Conservation (phyloP, 2,797 vertebrate species). For the Gallinago solitaria region DNA sequence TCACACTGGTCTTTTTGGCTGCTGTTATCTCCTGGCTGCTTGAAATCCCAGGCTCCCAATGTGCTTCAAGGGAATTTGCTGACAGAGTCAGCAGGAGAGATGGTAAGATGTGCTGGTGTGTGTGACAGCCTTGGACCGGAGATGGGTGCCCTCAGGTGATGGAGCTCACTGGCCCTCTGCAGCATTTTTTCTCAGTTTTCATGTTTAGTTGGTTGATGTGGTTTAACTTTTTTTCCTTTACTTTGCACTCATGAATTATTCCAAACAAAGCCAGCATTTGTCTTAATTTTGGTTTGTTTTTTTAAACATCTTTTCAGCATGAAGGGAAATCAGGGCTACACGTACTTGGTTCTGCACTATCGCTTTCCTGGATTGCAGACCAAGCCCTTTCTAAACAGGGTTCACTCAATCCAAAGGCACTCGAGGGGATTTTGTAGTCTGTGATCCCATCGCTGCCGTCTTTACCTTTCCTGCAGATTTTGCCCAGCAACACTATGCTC, state of each 20-base stretch:
- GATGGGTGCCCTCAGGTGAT: neutral
- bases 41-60: neutral
- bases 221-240: neutral
- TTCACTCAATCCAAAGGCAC: neutral
- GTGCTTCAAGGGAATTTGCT: neutral
- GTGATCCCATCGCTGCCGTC: neutral
- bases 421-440: neutral
- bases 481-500: neutral
- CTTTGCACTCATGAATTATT: neutral
- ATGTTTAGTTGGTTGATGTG: neutral
- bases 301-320: neutral
- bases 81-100: neutral
- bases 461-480: neutral
- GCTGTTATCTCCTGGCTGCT: neutral
- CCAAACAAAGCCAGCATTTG: neutral
- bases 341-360: accelerated
- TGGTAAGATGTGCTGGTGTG: neutral
- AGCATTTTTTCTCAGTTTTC: neutral
- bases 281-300: neutral
- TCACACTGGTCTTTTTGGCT: neutral
- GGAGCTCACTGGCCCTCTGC: neutral
- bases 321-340: neutral
- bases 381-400: neutral
- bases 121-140: neutral
- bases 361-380: accelerated